Base-by-base conservation (phyloP, 2,888 invertebrate genomes). In the Polydrusus tereticollis region DNA sequence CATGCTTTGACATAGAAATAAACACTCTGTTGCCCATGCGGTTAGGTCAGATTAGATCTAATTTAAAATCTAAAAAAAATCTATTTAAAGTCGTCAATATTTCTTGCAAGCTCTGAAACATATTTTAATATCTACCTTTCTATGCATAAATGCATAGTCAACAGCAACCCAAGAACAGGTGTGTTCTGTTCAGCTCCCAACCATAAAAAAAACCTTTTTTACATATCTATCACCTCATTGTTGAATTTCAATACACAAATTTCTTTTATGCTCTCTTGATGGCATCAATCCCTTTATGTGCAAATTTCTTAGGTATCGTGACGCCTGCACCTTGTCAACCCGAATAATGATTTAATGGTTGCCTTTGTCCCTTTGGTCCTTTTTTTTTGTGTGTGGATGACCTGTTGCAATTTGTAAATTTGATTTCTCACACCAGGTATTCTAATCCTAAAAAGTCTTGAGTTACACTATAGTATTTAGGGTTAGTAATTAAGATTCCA, bases 221-320 rank as follows among this genome's bases (percentile, higher is more conserved):
- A 26, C 21, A 8, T 14, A 8, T 23, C 29, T 33, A 29, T 29
- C 52, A 26, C 2, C 55, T 7, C 14, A 21, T 23, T 58, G 2
- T 21, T 58, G 20, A 12, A 58, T 58, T 20, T 8, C 38, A 38
- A 33, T 20, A 29, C 20, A 14, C 55, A 29, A 55, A 55, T 55
- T 58, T n/a, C 20, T 20, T 5, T 20, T 18, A 16, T 29, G 33
- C 57, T 21, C 21, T 58, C n/a, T 12, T 38, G 18, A 21, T n/a
- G 29, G 10, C 5, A 7, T n/a, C 20, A 4, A 18, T 29, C 16
- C 7, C 52, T 8, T 12, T 58, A 12, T 58, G 58, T 58, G 58
- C 38, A 58, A 58, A 58, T 58, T 58, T 58, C 18, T 14, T 20
- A 36, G 58, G 58, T 58, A 55, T 26, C 14, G 14, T 6, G 14